Evolutionary conservation across 2,888 invertebrate genomes (phyloP), one percentile per base, ranked within the genome.

Genomic region (Agriopis aurantiaria): DNA sequence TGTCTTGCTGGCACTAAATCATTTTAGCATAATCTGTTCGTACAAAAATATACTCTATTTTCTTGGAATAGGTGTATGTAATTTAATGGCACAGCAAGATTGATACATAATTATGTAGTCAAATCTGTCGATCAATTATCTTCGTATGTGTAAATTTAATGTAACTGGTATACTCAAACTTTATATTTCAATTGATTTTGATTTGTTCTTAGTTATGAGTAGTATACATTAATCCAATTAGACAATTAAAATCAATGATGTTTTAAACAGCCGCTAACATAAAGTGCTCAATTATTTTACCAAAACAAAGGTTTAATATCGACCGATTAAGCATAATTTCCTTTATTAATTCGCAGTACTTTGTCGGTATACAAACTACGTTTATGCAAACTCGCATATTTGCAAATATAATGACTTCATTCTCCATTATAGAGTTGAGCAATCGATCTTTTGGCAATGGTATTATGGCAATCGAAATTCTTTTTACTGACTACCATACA

Each of bases 391-490:
- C 64, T 55, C 17, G 8, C 10, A 69, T 65, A 65, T 71, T 71
- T 68, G 64, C 71, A 64, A 63, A 67, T n/a, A 14, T 68, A 71
- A 71, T 67, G 60, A 65, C 67, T 71, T 68, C 33, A 68, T 65
- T 65, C 57, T 52, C 49, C 41, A 43, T 55, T 33, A 56, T 55
- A 58, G 52, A 59, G 43, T 43, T 60, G 61, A 45, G 51, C 11
- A 55, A n/a, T 40, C 6, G 3, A 40, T 40, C n/a, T 6, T 55
- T 11, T 40, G 17, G 17, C 17, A 23, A 23, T 23, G 17, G 17
- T 23, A 23, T 23, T 12, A 3, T 7, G 4, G 11, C 0, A 33
- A 12, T 12, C 3, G 33, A 33, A 33, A 33, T 4, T 3, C 3
- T 1, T 33, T 33, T 33, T 33, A 5, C 33, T 33, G 33, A 5